Evolutionary conservation across 2,888 invertebrate species (phyloP), one percentile per base, ranked within the genome.

Genomic region (Phania funesta): DNA sequence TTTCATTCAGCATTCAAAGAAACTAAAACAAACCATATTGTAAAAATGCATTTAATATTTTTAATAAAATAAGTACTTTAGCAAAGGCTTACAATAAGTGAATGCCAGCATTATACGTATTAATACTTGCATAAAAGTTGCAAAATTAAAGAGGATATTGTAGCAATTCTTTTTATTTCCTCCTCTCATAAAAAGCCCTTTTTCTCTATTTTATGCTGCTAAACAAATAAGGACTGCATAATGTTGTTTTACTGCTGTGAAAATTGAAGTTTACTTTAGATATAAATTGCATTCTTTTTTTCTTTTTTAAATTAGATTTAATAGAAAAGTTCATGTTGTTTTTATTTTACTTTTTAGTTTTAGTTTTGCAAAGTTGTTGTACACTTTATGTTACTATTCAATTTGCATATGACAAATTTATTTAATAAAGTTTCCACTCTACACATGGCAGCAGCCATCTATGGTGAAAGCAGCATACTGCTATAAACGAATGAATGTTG

Each of bases 321-420:
- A 82, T 60, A 75, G 78, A 82, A 78, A 81, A 76, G 54, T 76
- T 81, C 58, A 20, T 58, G 62, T 46, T 80, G 24, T 48, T 65
- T 46, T 46, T 38, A 20, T 64, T 38, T 50, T 24, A 20, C n/a
- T 41, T 62, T 74, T 24, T 20, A 44, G 73, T 48, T 54, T 56
- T 22, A 75, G 74, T 67, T 76, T 52, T 54, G 20, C 56, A 38
- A 65, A 78, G 54, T 74, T 74, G 64, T 50, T 75, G 74, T 64
- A 70, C 68, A 75, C 65, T 67, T 81, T 74, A 58, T 73, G 71
- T 73, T 75, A 65, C 82, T 70, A 82, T 78, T 82, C 82, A 82
- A 82, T 82, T 82, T 82, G 82, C 82, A 78, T 82, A 70, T 82
- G 82, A 82, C 82, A 82, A 82, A 82, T 82, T 82, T 82, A 82